Evolutionary conservation across 2,888 invertebrate species (phyloP).

Genomic region (Cephus runcator): DNA sequence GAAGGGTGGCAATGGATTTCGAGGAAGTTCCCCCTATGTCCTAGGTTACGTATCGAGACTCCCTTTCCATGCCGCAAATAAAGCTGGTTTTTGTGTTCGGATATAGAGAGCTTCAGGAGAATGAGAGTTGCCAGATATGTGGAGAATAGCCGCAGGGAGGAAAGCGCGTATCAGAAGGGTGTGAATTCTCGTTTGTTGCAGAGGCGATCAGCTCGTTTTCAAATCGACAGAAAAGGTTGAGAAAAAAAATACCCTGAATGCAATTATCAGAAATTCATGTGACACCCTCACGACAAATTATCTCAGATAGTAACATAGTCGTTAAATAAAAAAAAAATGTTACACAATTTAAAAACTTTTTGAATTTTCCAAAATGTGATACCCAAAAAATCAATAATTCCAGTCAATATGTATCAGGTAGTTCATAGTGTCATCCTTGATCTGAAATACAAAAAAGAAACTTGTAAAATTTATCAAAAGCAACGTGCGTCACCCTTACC

Average conservation of each 20-base stretch:
- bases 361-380: neutral
- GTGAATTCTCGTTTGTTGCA: conserved; percentile 13
- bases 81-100: conserved; percentile 60
- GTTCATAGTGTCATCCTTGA: neutral
- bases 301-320: neutral
- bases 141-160: conserved; percentile 33
- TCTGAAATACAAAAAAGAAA: neutral
- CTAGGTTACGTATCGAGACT: neutral
- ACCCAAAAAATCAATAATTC: neutral
- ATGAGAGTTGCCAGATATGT: conserved; percentile 50
- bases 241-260: neutral
- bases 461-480: neutral
- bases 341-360: neutral
- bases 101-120: conserved; percentile 47
- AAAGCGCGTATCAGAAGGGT: conserved; percentile 43
- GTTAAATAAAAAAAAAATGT: neutral
- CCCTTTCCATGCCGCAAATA: conserved; percentile 29
- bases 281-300: neutral
- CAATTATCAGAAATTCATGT: neutral
- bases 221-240: neutral
- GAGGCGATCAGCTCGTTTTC: neutral
- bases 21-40: neutral
- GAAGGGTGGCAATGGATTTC: neutral
- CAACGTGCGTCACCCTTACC: neutral
- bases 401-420: neutral